Evolutionary conservation across 2,888 invertebrate species (phyloP), one percentile per base, ranked within the genome.

Genomic region (Autographa pulchrina): DNA sequence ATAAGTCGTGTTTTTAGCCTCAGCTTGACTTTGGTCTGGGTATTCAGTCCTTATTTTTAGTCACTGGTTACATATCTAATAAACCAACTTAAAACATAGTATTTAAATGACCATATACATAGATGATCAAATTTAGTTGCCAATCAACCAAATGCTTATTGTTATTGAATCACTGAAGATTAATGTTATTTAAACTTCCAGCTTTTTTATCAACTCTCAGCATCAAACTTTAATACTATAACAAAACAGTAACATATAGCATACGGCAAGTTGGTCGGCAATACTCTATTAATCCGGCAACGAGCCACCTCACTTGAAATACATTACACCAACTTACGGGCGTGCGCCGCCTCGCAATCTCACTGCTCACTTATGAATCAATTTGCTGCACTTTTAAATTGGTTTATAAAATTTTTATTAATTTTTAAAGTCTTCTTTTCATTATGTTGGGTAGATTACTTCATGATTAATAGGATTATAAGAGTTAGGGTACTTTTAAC

Each of bases 301-400:
- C 84, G 83, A 81, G 75, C 80, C 75, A 82, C 80, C 83, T 84
- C 86, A 86, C 86, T 89, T 89, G 85, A 88, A 88, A 91, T 87
- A 90, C 90, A 90, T 90, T 89, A 88, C 89, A 85, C 82, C 82
- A 79, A 84, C 81, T 87, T 84, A 81, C 77, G 69, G 81, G 78
- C 90, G 90, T 87, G 89, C 84, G 78, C 85, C 68, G 89, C 84
- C 83, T 90, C 69, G 78, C 77, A 85, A 88, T 60, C 60, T 56
- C 75, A 77, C 70, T 84, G 86, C 78, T 75, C 80, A 78, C 77
- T 83, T 86, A 84, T 82, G 85, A 87, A 89, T 89, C 89, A 88
- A 87, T 89, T 88, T 86, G 79, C 76, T 77, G 66, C 66, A 78
- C 75, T 78, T 75, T 78, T 65, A 81, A 76, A 83, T 78, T 81